Percentiles rank a stretch among this genome's conserved stretches.
phyloP scores from a whole-genome alignment of 2,113 vertebrate genomes.

The Proteles cristata region DNA sequence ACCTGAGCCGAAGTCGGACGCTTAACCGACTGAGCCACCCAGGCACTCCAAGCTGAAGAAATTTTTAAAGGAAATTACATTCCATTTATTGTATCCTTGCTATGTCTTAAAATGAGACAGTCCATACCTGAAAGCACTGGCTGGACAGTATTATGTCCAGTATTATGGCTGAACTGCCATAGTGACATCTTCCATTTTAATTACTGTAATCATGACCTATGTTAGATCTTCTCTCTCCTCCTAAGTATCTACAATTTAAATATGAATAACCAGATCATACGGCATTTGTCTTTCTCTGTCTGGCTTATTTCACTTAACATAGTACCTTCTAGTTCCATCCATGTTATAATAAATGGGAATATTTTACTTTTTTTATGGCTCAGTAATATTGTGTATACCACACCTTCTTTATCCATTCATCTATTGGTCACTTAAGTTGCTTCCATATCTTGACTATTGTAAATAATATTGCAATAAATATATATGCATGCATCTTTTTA shows the following conservation, averaged over 20 bases:
- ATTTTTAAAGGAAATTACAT: neutral
- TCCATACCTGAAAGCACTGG: neutral
- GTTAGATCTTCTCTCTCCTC: neutral
- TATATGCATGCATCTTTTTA: neutral
- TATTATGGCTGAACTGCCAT: neutral
- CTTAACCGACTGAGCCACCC: no score
- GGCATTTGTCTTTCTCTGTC: neutral
- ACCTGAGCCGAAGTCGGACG: no score
- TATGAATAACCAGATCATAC: neutral
- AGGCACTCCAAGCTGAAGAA: neutral
- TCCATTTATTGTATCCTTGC: constrained; percentile 9
- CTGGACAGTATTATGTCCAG: neutral
- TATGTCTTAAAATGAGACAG: neutral
- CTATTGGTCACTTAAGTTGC: neutral
- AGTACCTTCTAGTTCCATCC: neutral
- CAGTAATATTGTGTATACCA: neutral
- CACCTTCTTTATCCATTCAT: no score
- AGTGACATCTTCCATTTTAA: neutral
- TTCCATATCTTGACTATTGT: neutral
- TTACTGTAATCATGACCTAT: neutral
- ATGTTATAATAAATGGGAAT: neutral
- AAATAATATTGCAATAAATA: neutral
- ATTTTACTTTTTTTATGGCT: neutral
- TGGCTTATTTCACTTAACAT: neutral
- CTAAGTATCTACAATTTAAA: neutral